Percentiles rank a stretch among this genome's conserved stretches.
phyloP scores from a whole-genome alignment of 92 coral and sea anemone genomes.

The Palythoa heliodiscus region DNA sequence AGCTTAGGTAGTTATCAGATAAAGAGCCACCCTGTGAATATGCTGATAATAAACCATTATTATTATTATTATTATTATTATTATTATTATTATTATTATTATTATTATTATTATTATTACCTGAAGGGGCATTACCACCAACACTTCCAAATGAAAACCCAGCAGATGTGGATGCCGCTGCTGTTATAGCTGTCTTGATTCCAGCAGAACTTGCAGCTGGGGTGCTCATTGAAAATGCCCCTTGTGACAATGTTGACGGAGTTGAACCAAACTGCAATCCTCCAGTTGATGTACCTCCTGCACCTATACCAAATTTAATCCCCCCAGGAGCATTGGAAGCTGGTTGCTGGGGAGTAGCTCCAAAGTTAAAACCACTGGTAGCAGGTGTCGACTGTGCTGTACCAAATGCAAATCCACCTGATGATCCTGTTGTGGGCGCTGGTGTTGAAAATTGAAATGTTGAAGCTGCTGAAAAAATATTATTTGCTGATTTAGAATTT shows the following conservation, averaged over 20 bases:
- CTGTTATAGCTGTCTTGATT: slow-evolving; percentile 24
- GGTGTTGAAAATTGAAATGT: slow-evolving; percentile 34
- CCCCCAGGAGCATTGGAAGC: slow-evolving; percentile 40
- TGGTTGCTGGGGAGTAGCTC: slow-evolving; percentile 28
- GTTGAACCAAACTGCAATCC: slow-evolving; percentile 17
- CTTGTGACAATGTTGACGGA: slow-evolving; percentile 24
- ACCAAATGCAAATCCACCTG: slow-evolving; percentile 32
- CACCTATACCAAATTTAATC: slow-evolving; percentile 35
- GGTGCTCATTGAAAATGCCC: slow-evolving; percentile 19
- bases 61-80: too few species aligned
- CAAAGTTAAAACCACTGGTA: slow-evolving; percentile 46
- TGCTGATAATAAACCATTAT: too few species aligned
- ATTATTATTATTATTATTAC: background rate
- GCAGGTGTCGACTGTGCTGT: slow-evolving; percentile 41
- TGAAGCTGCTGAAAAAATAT: background rate
- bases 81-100: too few species aligned
- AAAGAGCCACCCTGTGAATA: too few species aligned
- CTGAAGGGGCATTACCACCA: slow-evolving; percentile 9
- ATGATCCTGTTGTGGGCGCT: slow-evolving; percentile 32
- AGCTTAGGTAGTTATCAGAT: too few species aligned
- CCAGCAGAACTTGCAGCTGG: slow-evolving; percentile 10
- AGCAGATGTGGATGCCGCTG: slow-evolving; percentile 35
- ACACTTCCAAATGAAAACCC: slow-evolving; percentile 51
- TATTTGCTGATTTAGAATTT: background rate
- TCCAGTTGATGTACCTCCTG: slow-evolving; percentile 1